Evolutionary conservation across 2,888 invertebrate species (phyloP), one percentile per base, ranked within the genome.

Genomic region (Latrodectus elegans): DNA sequence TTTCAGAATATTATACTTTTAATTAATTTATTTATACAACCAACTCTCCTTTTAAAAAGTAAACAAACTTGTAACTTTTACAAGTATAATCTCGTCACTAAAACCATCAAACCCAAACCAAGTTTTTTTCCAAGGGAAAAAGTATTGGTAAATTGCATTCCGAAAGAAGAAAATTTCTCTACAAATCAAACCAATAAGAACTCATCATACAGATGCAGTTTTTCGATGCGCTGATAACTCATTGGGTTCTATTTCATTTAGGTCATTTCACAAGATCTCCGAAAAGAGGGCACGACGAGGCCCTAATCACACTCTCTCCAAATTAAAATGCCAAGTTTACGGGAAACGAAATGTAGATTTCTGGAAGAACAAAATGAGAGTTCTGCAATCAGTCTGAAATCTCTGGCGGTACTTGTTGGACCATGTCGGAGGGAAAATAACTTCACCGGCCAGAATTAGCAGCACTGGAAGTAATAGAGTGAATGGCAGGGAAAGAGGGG

Each of bases 151-250:
- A 38, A 38, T 38, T 38, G 38, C 38, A 38, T 38, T 38, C 10
- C 60, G 6, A 60, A 15, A 60, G n/a, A 12, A 15, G 11, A 60
- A 60, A 60, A 60, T n/a, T 60, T 60, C n/a, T 11, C 60, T 60
- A 60, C 12, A 60, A 60, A n/a, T 15, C 60, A 60, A n/a, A 60
- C 60, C 10, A 60, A 60, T 65, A 60, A 60, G 64, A 70, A 71
- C 71, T 77, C 76, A 55, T 79, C 71, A 38, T 26, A 72, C 22
- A 22, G 26, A 49, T 67, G 55, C 52, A 60, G 72, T 74, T 67
- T 73, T 71, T 71, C 51, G 53, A 15, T 67, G 81, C 51, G 67
- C 14, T 67, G 81, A 81, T 65, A 81, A 74, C 73, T 67, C 9
- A 49, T 49, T 67, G 14, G 38, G 26, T 67, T 60, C 67, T n/a